Percentiles rank a stretch among this genome's conserved stretches.
These are phyloP conservation scores for cat (Felis catus) DNA, from an alignment of 2,113 vertebrate genomes.

Conservation along the genomic window DNA sequence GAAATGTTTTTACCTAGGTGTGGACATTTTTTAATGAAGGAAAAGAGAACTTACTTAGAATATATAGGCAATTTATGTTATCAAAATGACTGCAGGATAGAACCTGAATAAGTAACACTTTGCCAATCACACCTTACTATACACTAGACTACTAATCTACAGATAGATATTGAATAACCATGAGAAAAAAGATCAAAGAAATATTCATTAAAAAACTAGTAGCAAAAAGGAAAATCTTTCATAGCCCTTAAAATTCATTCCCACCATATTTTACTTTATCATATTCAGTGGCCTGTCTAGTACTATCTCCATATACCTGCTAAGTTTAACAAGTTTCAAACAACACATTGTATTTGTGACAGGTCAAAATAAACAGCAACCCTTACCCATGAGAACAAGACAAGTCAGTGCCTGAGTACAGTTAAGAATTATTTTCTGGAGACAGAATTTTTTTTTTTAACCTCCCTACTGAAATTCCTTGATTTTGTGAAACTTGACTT, in stretches of 20 bases:
- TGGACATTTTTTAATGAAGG: neutral
- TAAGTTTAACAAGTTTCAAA: constrained; percentile 87
- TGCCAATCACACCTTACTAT: neutral
- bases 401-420: constrained; percentile 54
- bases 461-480: constrained; percentile 5
- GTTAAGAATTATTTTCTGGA: constrained; percentile 72
- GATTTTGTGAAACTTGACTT: constrained; percentile 43
- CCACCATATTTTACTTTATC: constrained; percentile 86
- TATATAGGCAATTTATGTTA: neutral
- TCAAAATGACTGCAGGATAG: neutral
- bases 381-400: constrained; percentile 84
- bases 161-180: constrained; percentile 40
- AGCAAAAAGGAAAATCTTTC: constrained; percentile 72
- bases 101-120: neutral
- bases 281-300: constrained; percentile 80
- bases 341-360: constrained; percentile 90
- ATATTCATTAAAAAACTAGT: constrained; percentile 37
- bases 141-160: neutral
- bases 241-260: constrained; percentile 82
- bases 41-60: neutral
- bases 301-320: constrained; percentile 87
- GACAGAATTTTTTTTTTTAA: neutral
- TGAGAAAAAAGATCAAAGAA: constrained; percentile 51
- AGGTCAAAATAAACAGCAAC: constrained; percentile 87
- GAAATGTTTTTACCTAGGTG: neutral